phyloP scores from a whole-genome alignment of 2,888 invertebrate genomes.

The Mellilla xanthometata region DNA sequence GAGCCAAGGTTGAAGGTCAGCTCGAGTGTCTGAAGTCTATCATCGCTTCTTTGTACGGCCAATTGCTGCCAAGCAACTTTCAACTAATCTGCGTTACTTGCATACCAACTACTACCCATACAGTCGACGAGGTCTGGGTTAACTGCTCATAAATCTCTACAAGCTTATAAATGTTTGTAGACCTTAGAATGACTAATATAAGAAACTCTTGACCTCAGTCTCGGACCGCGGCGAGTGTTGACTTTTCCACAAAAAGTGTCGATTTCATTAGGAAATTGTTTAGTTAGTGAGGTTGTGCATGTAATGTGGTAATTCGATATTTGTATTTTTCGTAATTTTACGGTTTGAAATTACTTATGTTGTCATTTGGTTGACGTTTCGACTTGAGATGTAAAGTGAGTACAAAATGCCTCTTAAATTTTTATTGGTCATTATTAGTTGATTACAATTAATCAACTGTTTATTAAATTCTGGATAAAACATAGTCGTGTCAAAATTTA shows the following conservation, averaged over 20 bases:
- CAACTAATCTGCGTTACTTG: slow-evolving; percentile 8
- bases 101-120: slow-evolving; percentile 9
- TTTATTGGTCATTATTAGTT: too few species aligned
- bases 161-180: slow-evolving; percentile 19
- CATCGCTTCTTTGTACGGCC: slow-evolving; percentile 60
- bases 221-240: slow-evolving; percentile 12
- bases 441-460: too few species aligned
- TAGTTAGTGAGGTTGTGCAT: slow-evolving; percentile 1
- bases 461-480: too few species aligned
- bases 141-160: slow-evolving; percentile 35
- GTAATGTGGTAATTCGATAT: slow-evolving; percentile 6
- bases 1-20: slow-evolving; percentile 46
- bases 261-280: slow-evolving; percentile 20
- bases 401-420: too few species aligned
- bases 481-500: too few species aligned
- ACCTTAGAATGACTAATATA: slow-evolving; percentile 24
- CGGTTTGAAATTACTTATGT: too few species aligned
- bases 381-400: too few species aligned
- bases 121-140: slow-evolving; percentile 52
- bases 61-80: slow-evolving; percentile 40
- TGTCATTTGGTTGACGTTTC: neutral
- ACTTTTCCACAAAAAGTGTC: slow-evolving; percentile 21
- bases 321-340: slow-evolving; percentile 8
- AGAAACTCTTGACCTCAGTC: slow-evolving; percentile 24
- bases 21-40: slow-evolving; percentile 46